Evolutionary conservation across 1,140 invertebrate species (phyloP).

Genomic region (Tetranychus cinnabarinus): DNA sequence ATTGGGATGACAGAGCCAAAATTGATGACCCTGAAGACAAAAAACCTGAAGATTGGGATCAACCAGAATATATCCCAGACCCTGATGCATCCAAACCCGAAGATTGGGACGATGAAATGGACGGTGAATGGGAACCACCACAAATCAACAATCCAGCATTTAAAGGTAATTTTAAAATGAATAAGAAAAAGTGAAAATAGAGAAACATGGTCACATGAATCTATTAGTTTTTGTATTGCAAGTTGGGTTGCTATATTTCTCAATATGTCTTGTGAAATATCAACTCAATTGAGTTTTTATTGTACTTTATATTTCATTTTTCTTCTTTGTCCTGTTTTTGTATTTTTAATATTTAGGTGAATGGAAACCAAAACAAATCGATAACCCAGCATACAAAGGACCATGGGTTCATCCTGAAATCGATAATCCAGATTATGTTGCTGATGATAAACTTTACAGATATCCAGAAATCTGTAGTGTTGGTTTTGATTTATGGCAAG

Average conservation of each 20-base stretch:
- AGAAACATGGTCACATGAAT: too few species aligned
- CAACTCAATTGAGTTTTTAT: too few species aligned
- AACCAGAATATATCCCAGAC: conserved; percentile 91
- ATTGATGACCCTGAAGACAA: conserved; percentile 86
- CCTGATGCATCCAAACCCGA: conserved; percentile 92
- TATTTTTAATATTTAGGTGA: conserved; percentile 22
- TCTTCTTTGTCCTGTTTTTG: too few species aligned
- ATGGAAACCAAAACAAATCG: conserved; percentile 71
- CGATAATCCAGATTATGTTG: conserved; percentile 82
- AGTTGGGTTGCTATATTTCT: too few species aligned
- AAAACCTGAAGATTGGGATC: conserved; percentile 71
- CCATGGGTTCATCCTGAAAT: conserved; percentile 96
- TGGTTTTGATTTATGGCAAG: conserved; percentile 91
- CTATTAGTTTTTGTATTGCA: too few species aligned
- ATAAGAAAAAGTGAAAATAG: too few species aligned
- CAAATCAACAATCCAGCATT: conserved; percentile 44
- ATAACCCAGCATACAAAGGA: conserved; percentile 92
- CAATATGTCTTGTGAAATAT: background rate
- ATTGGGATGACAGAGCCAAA: conserved; percentile 84
- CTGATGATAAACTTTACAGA: conserved; percentile 56
- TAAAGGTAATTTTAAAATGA: conserved; percentile 28
- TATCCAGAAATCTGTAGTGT: conserved; percentile 69
- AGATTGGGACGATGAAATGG: conserved; percentile 99
- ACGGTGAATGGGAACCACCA: conserved; percentile 88
- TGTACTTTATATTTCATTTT: too few species aligned